Base-by-base conservation (phyloP, 2,888 invertebrate species). In the Hydriomena furcata region DNA sequence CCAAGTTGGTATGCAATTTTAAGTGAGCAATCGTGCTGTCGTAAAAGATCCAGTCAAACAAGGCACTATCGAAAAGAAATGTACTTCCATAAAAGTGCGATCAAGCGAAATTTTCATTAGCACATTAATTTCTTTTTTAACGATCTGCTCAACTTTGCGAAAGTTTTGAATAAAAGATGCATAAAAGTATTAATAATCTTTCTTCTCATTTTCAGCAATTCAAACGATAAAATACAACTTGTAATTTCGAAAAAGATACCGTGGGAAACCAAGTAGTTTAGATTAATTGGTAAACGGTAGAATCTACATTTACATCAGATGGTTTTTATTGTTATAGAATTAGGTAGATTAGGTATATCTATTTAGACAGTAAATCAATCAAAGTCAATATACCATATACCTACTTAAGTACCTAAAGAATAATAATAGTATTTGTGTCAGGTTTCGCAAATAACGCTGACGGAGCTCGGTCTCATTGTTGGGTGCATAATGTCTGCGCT, bases 401-500 rank as follows among this genome's bases (percentile, higher is more conserved):
- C n/a, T n/a, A n/a, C n/a, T n/a, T n/a, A n/a, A n/a, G n/a, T n/a
- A n/a, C n/a, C n/a, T n/a, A n/a, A n/a, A n/a, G n/a, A n/a, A 7
- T 12, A 21, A 8, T 7, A 11, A 36, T 37, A n/a, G n/a, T n/a
- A n/a, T 49, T 13, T 38, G 7, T 43, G 10, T 28, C 30, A 89
- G 89, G 70, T 85, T 24, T 84, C 88, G 28, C 61, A 79, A 45
- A 71, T 87, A 58, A 71, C 72, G 7, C 27, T 65, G 13, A 72
- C 65, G 48, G 86, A 88, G 50, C 75, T 86, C 24, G 76, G 74
- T 20, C 56, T 84, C 42, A 84, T 89, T 60, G 37, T 86, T 17
- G 79, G 76, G 1, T 86, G 86, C 58, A 74, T 89, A 49, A 71
- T 78, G 44, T 65, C 77, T 1, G 86, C 89, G 8, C 69, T 90